A percentile compares a stretch with the other conserved stretches of the same genome.
Conservation (phyloP, 2,888 invertebrate genomes). For the Galeopsomyia nigrocyanea region DNA sequence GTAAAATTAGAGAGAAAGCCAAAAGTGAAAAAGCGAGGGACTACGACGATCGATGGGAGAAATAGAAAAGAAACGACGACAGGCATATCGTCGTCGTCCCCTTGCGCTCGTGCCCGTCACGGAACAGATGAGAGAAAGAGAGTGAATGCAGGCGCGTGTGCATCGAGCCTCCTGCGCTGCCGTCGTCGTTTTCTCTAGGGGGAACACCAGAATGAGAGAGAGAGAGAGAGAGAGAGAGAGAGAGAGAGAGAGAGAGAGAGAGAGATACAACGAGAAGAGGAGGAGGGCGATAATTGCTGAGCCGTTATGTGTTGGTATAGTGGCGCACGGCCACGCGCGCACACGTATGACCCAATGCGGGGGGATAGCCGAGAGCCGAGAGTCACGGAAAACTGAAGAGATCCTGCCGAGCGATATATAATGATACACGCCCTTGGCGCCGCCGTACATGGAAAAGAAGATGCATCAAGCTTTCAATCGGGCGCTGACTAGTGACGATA, state of each 20-base stretch:
- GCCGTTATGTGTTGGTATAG: slow-evolving; percentile 51
- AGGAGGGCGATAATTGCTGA: slow-evolving; percentile 61
- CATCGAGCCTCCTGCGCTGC: not conserved
- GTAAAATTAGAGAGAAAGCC: slow-evolving; percentile 21
- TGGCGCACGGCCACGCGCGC: too few relatives aligned
- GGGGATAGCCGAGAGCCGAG: slow-evolving; percentile 5
- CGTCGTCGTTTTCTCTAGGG: slow-evolving; percentile 6
- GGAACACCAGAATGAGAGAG: not conserved
- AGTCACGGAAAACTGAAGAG: slow-evolving; percentile 22
- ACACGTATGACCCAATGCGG: slow-evolving; percentile 21
- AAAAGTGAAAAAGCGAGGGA: slow-evolving; percentile 5
- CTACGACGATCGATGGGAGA: not conserved
- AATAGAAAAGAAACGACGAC: slow-evolving; percentile 2
- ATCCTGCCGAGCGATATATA: slow-evolving; percentile 41
- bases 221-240: slow-evolving; percentile 2
- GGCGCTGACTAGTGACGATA: too few relatives aligned
- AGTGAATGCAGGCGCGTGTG: too few relatives aligned
- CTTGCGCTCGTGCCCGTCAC: not conserved
- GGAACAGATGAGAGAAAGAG: too few relatives aligned
- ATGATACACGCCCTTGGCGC: slow-evolving; percentile 29
- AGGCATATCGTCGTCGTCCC: not conserved
- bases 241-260: not conserved
- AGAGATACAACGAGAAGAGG: not conserved
- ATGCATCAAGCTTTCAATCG: too few relatives aligned
- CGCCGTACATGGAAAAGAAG: too few relatives aligned